Conservation (phyloP, 2,888 invertebrate genomes). For the Barypeithes pellucidus region DNA sequence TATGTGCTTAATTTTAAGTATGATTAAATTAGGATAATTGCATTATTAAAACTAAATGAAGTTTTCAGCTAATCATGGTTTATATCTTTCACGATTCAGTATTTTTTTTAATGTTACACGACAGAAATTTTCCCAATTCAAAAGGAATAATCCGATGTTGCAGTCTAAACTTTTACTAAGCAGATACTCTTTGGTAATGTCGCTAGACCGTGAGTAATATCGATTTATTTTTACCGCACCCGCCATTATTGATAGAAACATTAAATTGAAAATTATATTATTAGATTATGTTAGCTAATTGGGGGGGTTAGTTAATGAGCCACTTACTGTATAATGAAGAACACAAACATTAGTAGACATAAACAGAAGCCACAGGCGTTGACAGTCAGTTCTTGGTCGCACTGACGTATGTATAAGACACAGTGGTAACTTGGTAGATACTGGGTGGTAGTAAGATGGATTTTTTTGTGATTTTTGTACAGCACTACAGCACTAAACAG, state of each 20-base stretch:
- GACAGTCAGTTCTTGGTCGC: slow-evolving; percentile 51
- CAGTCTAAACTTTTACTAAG: too few species aligned
- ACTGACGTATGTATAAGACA: slow-evolving; percentile 53
- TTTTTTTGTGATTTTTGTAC: slow-evolving; percentile 58
- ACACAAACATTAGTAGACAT: slow-evolving; percentile 68
- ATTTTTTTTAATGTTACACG: too few species aligned
- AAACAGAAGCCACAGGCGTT: slow-evolving; percentile 69
- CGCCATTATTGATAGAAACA: slow-evolving; percentile 15
- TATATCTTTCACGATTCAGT: too few species aligned
- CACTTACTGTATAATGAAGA: slow-evolving; percentile 55
- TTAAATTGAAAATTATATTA: slow-evolving; percentile 9
- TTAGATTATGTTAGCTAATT: slow-evolving; percentile 28
- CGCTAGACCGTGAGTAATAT: too few species aligned
- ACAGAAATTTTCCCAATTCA: too few species aligned
- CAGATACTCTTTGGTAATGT: too few species aligned
- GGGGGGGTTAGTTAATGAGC: slow-evolving; percentile 48
- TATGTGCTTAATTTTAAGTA: too few species aligned
- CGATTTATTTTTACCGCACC: too few species aligned
- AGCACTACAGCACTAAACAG: slow-evolving; percentile 63
- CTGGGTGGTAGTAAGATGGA: slow-evolving; percentile 60
- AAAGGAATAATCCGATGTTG: too few species aligned
- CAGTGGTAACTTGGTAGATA: slow-evolving; percentile 63
- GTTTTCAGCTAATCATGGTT: too few species aligned
- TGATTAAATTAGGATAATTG: too few species aligned
- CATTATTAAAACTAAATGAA: too few species aligned